Percentiles rank a stretch among this genome's conserved stretches.
phyloP scores from a whole-genome alignment of 2,888 invertebrate genomes.

The Enchytraeus crypticus region DNA sequence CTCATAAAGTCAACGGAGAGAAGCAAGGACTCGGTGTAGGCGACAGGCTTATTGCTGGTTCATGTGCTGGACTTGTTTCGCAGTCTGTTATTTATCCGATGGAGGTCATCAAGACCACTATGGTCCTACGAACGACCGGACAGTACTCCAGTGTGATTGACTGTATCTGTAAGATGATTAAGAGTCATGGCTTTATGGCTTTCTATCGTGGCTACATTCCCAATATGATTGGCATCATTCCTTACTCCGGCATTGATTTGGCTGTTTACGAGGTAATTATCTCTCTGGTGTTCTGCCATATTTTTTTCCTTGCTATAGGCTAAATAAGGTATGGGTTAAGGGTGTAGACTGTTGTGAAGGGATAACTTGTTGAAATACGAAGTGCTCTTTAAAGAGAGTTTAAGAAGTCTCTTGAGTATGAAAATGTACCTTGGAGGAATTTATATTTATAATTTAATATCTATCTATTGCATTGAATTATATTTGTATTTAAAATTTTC shows the following conservation, averaged over 20 bases:
- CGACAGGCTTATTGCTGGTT: slow-evolving; percentile 88
- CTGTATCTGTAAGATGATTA: slow-evolving; percentile 80
- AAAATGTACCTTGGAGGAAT: too few species aligned
- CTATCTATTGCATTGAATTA: too few species aligned
- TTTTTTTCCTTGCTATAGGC: too few species aligned
- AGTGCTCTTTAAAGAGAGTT: too few species aligned
- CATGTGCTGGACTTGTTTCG: slow-evolving; percentile 86
- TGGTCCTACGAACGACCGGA: slow-evolving; percentile 89
- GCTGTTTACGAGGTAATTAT: slow-evolving; percentile 93
- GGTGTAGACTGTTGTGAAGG: too few species aligned
- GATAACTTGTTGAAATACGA: too few species aligned
- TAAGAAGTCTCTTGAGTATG: too few species aligned
- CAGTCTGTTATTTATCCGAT: slow-evolving; percentile 95
- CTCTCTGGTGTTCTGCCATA: too few species aligned
- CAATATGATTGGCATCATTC: slow-evolving; percentile 85
- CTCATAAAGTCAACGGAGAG: too few species aligned
- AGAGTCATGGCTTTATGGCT: slow-evolving; percentile 70
- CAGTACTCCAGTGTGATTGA: slow-evolving; percentile 64
- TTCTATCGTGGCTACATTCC: slow-evolving; percentile 97
- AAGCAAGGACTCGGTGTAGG: slow-evolving; percentile 55
- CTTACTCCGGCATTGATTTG: slow-evolving; percentile 96
- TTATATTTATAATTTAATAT: too few species aligned
- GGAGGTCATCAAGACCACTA: slow-evolving; percentile 90
- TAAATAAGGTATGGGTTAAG: too few species aligned
- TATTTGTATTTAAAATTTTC: too few species aligned